Evolutionary conservation across 2,797 vertebrate genomes (phyloP).

Genomic region (Sebastes paucispinis): DNA sequence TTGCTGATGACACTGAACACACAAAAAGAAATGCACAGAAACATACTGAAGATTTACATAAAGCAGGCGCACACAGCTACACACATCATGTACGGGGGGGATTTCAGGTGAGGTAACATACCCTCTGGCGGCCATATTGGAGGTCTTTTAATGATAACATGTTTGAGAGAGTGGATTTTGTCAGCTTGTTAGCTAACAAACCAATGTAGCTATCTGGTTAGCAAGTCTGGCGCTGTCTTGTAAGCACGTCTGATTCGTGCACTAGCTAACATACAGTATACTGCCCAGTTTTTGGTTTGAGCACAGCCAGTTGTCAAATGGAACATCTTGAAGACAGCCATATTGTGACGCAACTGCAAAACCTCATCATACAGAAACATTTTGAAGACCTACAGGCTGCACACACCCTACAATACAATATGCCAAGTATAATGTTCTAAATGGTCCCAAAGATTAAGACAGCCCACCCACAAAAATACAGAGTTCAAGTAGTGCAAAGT

Average conservation of each 20-base stretch:
- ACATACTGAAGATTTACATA: not conserved
- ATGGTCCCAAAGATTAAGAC: not conserved
- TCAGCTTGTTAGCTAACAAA: not conserved
- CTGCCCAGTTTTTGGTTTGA: not conserved
- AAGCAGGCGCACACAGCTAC: not conserved
- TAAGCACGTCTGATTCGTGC: not conserved
- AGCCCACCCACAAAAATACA: not conserved
- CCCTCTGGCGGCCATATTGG: not conserved
- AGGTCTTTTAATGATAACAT: not conserved
- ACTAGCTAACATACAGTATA: not conserved
- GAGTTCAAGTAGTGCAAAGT: not conserved
- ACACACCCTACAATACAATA: not conserved
- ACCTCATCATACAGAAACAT: slow-evolving; percentile 23
- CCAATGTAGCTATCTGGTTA: slow-evolving; percentile 9
- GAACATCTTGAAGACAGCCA: slow-evolving; percentile 24
- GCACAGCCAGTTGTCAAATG: not conserved
- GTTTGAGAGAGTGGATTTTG: not conserved
- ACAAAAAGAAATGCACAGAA: not conserved
- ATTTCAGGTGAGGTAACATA: not conserved
- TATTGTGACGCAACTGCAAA: slow-evolving; percentile 35
- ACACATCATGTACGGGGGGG: not conserved
- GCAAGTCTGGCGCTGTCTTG: not conserved
- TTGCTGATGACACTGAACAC: slow-evolving; percentile 5
- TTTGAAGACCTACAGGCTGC: not conserved
- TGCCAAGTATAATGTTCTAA: not conserved